A percentile compares a stretch with the other conserved stretches of the same genome.
phyloP scores from a whole-genome alignment of 2,888 invertebrate genomes.

The Dione juno region DNA sequence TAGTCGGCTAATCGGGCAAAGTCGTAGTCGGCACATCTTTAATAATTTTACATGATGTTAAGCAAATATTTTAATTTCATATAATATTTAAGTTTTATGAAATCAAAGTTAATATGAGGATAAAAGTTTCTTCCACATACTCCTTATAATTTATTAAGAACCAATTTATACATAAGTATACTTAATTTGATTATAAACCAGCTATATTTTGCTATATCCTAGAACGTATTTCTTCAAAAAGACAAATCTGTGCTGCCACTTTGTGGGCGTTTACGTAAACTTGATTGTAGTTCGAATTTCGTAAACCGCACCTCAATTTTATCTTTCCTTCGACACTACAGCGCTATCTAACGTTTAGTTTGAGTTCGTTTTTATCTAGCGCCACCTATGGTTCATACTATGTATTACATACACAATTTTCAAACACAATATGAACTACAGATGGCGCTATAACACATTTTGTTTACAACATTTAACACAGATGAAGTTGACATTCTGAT shows the following conservation, averaged over 20 bases:
- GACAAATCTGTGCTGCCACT: not conserved
- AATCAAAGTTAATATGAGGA: too few relatives aligned
- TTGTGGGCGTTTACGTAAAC: not conserved
- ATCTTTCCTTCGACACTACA: not conserved
- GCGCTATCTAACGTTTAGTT: not conserved
- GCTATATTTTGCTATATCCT: too few relatives aligned
- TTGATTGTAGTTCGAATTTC: too few relatives aligned
- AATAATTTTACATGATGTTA: too few relatives aligned
- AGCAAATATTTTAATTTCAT: too few relatives aligned
- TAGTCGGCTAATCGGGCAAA: too few relatives aligned
- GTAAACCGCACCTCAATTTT: not conserved
- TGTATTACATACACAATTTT: not conserved
- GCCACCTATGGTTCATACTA: not conserved
- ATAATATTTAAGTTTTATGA: too few relatives aligned
- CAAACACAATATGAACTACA: not conserved
- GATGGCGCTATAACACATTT: not conserved
- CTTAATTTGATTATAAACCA: too few relatives aligned
- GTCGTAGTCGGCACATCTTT: too few relatives aligned
- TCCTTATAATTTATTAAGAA: too few relatives aligned
- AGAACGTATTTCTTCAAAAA: not conserved
- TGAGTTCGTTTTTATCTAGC: not conserved
- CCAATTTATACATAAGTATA: too few relatives aligned
- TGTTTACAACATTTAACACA: not conserved
- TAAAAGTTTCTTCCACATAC: too few relatives aligned
- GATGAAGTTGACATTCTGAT: not conserved